These are phyloP conservation scores for Hippocampus barbouri DNA, from an alignment of 2,113 vertebrate genomes.

Conservation along the genomic window DNA sequence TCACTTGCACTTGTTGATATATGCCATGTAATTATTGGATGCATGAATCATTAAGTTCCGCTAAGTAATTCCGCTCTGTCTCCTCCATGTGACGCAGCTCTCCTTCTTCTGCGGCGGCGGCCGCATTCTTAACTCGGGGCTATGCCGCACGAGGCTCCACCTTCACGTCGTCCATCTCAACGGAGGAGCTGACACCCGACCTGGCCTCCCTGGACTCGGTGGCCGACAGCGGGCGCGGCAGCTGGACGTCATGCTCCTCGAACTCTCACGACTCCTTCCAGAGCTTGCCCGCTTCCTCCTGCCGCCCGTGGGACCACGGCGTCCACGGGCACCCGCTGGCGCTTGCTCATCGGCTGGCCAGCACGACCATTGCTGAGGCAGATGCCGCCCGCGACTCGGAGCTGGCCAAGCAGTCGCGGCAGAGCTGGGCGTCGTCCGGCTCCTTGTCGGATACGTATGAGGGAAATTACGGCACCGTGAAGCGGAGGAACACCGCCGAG, in stretches of 20 bases:
- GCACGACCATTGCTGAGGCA: constrained; percentile 81
- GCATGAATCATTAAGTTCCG: background rate
- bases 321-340: constrained; percentile 71
- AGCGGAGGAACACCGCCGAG: constrained; percentile 75
- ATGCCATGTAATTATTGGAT: no score
- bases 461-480: constrained; percentile 85
- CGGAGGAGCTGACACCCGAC: constrained; percentile 86
- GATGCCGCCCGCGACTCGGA: constrained; percentile 73
- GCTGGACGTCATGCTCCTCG: constrained; percentile 96
- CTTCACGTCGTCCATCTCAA: constrained; percentile 80
- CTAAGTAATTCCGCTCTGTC: background rate
- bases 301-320: constrained; percentile 76
- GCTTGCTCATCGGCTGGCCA: constrained; percentile 77
- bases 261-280: constrained; percentile 96
- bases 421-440: constrained; percentile 88
- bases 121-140: constrained; percentile 55
- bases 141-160: constrained; percentile 66
- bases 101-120: constrained; percentile 22
- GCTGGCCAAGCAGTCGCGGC: constrained; percentile 69
- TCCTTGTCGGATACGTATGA: constrained; percentile 86
- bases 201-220: constrained; percentile 76
- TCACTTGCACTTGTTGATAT: background rate
- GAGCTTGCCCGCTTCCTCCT: constrained; percentile 77
- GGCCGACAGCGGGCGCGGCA: constrained; percentile 89
- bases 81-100: background rate